Evolutionary conservation across 2,797 vertebrate species (phyloP).

Genomic region (Cyprinodon diabolis): DNA sequence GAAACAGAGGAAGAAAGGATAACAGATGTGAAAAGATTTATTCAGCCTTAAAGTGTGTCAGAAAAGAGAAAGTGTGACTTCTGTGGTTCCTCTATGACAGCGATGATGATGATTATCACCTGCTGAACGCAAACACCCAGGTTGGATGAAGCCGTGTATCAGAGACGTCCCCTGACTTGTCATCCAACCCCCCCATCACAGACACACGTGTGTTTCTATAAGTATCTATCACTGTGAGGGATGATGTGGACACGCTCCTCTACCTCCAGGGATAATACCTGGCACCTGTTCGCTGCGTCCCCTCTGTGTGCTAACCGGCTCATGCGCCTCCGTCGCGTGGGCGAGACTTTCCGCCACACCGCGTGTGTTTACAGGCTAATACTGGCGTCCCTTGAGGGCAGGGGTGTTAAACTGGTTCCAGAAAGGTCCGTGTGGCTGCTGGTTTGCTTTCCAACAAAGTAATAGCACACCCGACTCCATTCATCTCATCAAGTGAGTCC

Average conservation of each 20-base stretch:
- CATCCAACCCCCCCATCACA: conserved; percentile 83
- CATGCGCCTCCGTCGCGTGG: conserved; percentile 92
- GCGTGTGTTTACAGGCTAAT: not conserved
- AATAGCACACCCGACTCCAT: too few species aligned
- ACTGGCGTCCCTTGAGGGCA: too few species aligned
- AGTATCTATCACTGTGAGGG: conserved; percentile 87
- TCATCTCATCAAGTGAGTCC: too few species aligned
- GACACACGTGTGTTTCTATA: conserved; percentile 29
- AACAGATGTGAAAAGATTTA: conserved; percentile 25
- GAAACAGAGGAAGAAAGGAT: conserved; percentile 74
- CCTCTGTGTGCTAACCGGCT: conserved; percentile 99
- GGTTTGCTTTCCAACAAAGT: too few species aligned
- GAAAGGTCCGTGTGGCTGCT: too few species aligned
- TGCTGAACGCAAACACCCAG: conserved; percentile 66
- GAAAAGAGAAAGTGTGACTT: conserved; percentile 7
- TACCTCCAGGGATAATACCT: conserved; percentile 96
- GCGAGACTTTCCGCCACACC: conserved; percentile 92
- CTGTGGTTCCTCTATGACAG: conserved; percentile 11
- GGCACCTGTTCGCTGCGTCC: conserved; percentile 99
- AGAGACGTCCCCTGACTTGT: conserved; percentile 92
- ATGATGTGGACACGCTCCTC: conserved; percentile 94
- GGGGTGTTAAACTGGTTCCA: too few species aligned
- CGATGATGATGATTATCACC: conserved; percentile 24
- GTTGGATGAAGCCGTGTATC: conserved; percentile 89
- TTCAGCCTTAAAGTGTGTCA: conserved; percentile 17